These are phyloP conservation scores for Rhombomys opimus DNA, from an alignment of 2,113 vertebrate genomes.

Conservation along the genomic window DNA sequence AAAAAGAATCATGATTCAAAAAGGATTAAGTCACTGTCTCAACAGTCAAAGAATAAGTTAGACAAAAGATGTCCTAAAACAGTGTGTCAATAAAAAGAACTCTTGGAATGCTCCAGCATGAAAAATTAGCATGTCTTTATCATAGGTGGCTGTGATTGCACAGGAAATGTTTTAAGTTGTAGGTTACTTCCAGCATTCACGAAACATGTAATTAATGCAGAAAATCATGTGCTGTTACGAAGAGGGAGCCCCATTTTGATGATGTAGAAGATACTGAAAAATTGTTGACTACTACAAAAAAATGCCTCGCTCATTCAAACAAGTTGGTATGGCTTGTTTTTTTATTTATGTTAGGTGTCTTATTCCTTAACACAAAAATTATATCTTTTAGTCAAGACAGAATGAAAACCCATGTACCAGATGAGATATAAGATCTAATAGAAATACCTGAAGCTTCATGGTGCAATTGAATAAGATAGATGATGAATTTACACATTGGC, in stretches of 20 bases:
- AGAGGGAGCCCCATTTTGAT: slow-evolving; percentile 89
- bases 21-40: slow-evolving; percentile 1
- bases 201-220: slow-evolving; percentile 86
- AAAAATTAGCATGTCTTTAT: slow-evolving; percentile 83
- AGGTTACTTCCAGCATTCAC: slow-evolving; percentile 89
- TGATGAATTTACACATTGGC: slow-evolving; percentile 89
- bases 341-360: slow-evolving; percentile 91
- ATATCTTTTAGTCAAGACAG: slow-evolving; percentile 87
- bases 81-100: slow-evolving; percentile 86
- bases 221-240: slow-evolving; percentile 84
- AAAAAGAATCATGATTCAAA: not conserved
- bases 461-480: slow-evolving; percentile 94
- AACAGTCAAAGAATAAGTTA: slow-evolving; percentile 87
- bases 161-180: slow-evolving; percentile 87
- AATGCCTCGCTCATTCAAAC: not conserved
- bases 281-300: slow-evolving; percentile 86
- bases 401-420: slow-evolving; percentile 89
- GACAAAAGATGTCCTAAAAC: slow-evolving; percentile 85
- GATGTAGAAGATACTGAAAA: slow-evolving; percentile 90
- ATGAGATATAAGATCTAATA: slow-evolving; percentile 91
- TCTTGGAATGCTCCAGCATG: slow-evolving; percentile 84
- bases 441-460: slow-evolving; percentile 90
- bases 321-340: slow-evolving; percentile 91
- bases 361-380: slow-evolving; percentile 88
- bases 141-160: slow-evolving; percentile 86